Conservation (phyloP, 2,797 vertebrate species). For the Myotis pilosus region DNA sequence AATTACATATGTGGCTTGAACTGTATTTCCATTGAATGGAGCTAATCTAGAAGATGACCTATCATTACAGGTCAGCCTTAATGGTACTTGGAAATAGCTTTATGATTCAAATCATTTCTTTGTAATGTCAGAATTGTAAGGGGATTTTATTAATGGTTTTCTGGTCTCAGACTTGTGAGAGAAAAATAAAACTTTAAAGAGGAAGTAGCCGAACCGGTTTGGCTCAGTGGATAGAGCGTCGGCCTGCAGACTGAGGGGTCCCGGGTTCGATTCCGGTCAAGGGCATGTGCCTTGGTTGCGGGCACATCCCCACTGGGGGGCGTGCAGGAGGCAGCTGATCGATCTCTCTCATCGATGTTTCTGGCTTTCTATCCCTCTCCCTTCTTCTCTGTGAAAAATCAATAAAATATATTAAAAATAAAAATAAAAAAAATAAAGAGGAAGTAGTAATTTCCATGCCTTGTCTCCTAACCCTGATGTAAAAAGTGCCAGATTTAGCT, state of each 20-base stretch:
- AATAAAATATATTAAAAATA: no score
- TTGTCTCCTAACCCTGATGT: neutral
- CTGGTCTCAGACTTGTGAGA: neutral
- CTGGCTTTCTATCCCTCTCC: no score
- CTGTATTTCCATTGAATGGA: neutral
- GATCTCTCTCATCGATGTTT: no score
- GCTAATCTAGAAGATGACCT: neutral
- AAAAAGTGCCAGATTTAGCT: neutral
- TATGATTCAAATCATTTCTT: neutral
- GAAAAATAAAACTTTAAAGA: neutral
- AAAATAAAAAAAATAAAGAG: no score
- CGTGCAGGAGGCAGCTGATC: no score
- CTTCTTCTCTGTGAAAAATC: no score
- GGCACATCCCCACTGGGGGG: no score
- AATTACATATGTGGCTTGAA: neutral
- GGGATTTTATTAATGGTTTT: conserved; percentile 1
- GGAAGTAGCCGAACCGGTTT: no score
- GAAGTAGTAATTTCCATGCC: neutral
- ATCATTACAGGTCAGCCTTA: neutral
- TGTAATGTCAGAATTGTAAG: neutral
- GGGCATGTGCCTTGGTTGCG: no score
- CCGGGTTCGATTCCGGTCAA: no score
- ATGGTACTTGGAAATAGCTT: neutral
- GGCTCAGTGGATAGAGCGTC: no score
- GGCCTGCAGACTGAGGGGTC: no score